phyloP scores from a whole-genome alignment of 2,888 invertebrate genomes.

The Mimas tiliae region DNA sequence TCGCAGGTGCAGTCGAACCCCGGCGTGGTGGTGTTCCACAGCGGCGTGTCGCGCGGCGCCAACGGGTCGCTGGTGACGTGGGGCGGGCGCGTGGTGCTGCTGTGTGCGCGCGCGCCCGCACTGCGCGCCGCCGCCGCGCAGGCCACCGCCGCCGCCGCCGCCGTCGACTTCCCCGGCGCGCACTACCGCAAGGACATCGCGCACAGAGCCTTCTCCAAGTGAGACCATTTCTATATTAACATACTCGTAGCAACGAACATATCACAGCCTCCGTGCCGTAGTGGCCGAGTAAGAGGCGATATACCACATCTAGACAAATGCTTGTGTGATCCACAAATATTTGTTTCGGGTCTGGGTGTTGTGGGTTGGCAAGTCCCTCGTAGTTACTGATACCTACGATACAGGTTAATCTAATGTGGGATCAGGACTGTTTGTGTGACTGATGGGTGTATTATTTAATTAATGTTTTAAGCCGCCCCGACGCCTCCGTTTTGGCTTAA shows the following conservation, averaged over 20 bases:
- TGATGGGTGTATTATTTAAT: no score
- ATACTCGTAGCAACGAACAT: not conserved
- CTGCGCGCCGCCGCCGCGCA: slow-evolving; percentile 89
- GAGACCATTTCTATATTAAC: slow-evolving; percentile 35
- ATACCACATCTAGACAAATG: no score
- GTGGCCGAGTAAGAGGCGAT: no score
- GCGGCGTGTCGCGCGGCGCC: slow-evolving; percentile 89
- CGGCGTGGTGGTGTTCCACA: slow-evolving; percentile 91
- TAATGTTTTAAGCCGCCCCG: no score
- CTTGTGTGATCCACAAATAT: no score
- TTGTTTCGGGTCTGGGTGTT: no score
- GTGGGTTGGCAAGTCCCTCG: no score
- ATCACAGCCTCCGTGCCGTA: no score
- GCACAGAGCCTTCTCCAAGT: slow-evolving; percentile 93
- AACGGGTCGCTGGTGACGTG: slow-evolving; percentile 89
- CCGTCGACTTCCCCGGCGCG: slow-evolving; percentile 92
- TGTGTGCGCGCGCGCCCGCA: slow-evolving; percentile 88
- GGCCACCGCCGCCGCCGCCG: slow-evolving; percentile 89
- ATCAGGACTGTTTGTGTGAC: no score
- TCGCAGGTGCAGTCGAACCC: slow-evolving; percentile 79
- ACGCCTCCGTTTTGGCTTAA: no score
- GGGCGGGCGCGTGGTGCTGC: slow-evolving; percentile 94
- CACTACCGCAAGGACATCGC: slow-evolving; percentile 96
- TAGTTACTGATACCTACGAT: no score
- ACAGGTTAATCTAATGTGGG: no score